Evolutionary conservation across 2,797 vertebrate species (phyloP).

Genomic region (Thamnophis elegans): DNA sequence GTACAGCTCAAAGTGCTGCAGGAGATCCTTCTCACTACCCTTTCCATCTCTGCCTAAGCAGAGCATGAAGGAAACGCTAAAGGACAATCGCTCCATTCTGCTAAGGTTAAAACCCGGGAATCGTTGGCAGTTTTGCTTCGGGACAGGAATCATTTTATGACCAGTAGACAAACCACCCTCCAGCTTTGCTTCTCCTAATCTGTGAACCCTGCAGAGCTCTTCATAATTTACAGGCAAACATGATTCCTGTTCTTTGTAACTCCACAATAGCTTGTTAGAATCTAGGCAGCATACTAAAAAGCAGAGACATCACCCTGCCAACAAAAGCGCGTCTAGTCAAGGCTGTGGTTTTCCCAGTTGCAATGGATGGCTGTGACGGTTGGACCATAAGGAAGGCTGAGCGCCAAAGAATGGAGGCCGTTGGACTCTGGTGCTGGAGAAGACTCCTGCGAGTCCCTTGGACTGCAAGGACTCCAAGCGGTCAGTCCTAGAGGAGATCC

Average conservation of each 20-base stretch:
- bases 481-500: too few relatives aligned
- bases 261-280: constrained; percentile 31
- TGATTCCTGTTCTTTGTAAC: constrained; percentile 25
- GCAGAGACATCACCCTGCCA: too few relatives aligned
- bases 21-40: neutral
- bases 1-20: neutral
- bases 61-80: constrained; percentile 9
- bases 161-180: neutral
- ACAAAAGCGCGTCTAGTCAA: too few relatives aligned
- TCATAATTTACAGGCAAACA: constrained; percentile 38
- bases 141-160: constrained; percentile 15
- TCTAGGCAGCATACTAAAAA: too few relatives aligned
- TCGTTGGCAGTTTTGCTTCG: neutral
- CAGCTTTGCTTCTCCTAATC: constrained; percentile 47
- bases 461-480: too few relatives aligned
- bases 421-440: too few relatives aligned
- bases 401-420: too few relatives aligned
- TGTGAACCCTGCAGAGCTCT: constrained; percentile 37
- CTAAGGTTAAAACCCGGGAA: neutral
- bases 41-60: neutral
- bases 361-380: too few relatives aligned
- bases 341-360: too few relatives aligned
- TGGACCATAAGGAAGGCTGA: too few relatives aligned
- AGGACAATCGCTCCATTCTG: neutral
- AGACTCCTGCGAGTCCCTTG: too few relatives aligned